Evolutionary conservation across 2,888 invertebrate species (phyloP), one percentile per base, ranked within the genome.

Genomic region (Parochlus steinenii): DNA sequence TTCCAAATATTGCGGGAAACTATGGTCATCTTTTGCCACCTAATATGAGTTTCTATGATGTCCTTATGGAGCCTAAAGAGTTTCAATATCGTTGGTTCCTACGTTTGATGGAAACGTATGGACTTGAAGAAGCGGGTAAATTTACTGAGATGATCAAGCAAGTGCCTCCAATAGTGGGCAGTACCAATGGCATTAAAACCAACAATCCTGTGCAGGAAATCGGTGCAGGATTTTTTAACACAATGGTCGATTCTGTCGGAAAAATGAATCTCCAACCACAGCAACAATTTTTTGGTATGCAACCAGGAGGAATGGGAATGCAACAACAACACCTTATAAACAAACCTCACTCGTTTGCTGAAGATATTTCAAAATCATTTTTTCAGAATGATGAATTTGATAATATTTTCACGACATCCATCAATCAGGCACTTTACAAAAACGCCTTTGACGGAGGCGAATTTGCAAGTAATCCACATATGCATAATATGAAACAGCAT

Each of bases 71-170:
- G 41, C 62, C 67, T 17, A 62, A 61, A 44, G 59, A 60, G 40
- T 56, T 56, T 42, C 65, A 65, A 45, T 53, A 62, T 31, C 61
- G 63, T 41, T 70, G 70, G 70, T 70, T 65, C 44, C 52, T 63
- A 15, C 67, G 67, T 42, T 50, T 71, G 17, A 47, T 64, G 19
- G 65, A 67, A 39, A 60, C 60, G 2, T 60, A 63, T 33, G 70
- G 70, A 0, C 53, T 62, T 24, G 68, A 69, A 33, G 64, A 65
- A 3, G 69, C 69, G 2, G 64, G 63, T 41, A 67, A 66, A 47
- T 69, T 66, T 44, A 61, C 60, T 4, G 58, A 61, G 32, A 48
- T 61, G 40, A 41, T 62, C 22, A 48, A 54, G 6, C 57, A 59
- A 39, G 54, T 55, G 5, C 35, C 48, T 22, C 39, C 46, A 51